Evolutionary conservation across 2,888 invertebrate genomes (phyloP).

Genomic region (Congeria kusceri): DNA sequence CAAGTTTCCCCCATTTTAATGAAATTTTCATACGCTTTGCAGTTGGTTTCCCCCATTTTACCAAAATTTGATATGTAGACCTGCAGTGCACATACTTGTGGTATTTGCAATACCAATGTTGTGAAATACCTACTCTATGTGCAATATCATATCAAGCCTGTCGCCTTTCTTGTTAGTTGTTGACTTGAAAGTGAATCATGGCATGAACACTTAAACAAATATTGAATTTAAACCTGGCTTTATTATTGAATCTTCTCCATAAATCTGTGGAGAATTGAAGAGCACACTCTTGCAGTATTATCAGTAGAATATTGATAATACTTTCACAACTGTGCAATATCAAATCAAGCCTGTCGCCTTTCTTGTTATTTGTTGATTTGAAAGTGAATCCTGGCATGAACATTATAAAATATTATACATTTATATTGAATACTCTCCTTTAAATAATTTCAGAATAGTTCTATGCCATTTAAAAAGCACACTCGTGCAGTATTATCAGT

Average conservation of each 20-base stretch:
- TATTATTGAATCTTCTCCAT: not conserved
- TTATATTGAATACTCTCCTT: not conserved
- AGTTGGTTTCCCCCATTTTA: too few relatives aligned
- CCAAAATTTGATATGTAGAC: too few relatives aligned
- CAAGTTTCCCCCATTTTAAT: not conserved
- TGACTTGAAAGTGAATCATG: constrained; percentile 11
- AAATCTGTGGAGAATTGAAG: too few relatives aligned
- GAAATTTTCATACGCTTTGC: not conserved
- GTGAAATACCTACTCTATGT: not conserved
- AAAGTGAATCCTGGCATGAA: constrained; percentile 4
- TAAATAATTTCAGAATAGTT: too few relatives aligned
- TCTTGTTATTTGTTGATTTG: not conserved
- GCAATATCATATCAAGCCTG: constrained; percentile 15
- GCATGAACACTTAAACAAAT: too few relatives aligned
- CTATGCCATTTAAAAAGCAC: constrained; percentile 18
- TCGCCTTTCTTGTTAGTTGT: constrained; percentile 2
- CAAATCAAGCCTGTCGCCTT: constrained; percentile 19
- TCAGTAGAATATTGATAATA: constrained; percentile 14
- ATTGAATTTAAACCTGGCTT: not conserved
- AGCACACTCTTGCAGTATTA: constrained; percentile 36
- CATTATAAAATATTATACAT: not conserved
- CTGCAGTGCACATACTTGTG: too few relatives aligned
- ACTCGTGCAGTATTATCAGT: constrained; percentile 31
- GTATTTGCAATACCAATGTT: not conserved
- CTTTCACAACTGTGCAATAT: constrained; percentile 22